phyloP scores from a whole-genome alignment of 2,113 vertebrate species.

The Passer domesticus region DNA sequence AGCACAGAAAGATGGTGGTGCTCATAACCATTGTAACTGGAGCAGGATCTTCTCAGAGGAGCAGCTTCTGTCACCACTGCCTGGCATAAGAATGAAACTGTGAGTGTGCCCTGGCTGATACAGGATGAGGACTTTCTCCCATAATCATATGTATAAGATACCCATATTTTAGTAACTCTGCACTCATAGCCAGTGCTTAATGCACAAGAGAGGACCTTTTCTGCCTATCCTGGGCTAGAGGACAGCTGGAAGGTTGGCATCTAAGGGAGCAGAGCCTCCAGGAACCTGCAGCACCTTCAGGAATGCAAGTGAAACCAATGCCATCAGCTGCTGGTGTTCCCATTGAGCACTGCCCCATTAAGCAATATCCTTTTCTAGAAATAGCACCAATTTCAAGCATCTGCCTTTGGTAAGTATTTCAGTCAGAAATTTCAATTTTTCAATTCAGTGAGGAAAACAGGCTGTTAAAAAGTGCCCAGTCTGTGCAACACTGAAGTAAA shows the following conservation, averaged over 20 bases:
- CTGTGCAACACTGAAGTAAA: not conserved
- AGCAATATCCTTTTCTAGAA: not conserved
- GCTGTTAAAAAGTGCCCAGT: not conserved
- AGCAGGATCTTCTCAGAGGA: not conserved
- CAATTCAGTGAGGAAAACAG: not conserved
- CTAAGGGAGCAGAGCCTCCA: not conserved
- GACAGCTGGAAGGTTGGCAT: not conserved
- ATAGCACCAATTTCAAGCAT: not conserved
- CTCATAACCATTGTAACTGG: accelerated
- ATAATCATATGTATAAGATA: not conserved
- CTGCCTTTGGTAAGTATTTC: not conserved
- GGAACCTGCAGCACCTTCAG: not conserved
- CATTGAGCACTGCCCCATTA: not conserved
- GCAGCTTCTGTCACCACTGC: not conserved
- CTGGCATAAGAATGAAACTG: not conserved
- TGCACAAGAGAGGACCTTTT: not conserved
- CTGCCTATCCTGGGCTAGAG: not conserved
- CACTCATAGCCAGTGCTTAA: not conserved
- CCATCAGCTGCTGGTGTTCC: not conserved
- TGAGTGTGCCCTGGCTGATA: not conserved
- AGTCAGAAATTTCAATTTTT: not conserved
- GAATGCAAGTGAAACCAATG: not conserved
- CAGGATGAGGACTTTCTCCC: not conserved
- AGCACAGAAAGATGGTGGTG: not conserved
- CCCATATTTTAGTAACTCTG: not conserved